Conservation (phyloP, 1,140 invertebrate species). For the Eurytemora carolleeae region DNA sequence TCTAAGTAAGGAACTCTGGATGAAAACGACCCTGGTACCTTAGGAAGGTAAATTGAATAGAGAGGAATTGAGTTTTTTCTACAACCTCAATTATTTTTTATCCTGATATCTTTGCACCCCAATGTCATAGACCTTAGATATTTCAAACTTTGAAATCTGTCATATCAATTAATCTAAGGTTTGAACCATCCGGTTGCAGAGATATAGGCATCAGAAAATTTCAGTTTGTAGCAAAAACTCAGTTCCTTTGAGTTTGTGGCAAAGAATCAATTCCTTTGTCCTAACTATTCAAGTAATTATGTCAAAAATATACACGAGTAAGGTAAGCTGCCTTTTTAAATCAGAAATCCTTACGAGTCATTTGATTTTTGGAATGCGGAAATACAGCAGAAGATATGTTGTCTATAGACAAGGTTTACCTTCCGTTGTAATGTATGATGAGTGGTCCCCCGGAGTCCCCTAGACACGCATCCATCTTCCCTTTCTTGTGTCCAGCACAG, state of each 20-base stretch:
- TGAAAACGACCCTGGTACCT: too few relatives aligned
- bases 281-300: not conserved
- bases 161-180: too few relatives aligned
- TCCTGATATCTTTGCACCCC: too few relatives aligned
- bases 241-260: not conserved
- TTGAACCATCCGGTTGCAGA: too few relatives aligned
- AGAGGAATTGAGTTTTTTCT: too few relatives aligned
- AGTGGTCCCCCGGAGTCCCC: conserved; percentile 63
- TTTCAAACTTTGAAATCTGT: too few relatives aligned
- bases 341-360: not conserved
- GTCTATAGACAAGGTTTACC: conserved; percentile 19
- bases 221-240: too few relatives aligned
- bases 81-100: too few relatives aligned
- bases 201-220: too few relatives aligned
- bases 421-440: conserved; percentile 39
- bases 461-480: conserved; percentile 56
- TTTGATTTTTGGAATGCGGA: not conserved
- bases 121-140: too few relatives aligned
- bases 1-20: too few relatives aligned
- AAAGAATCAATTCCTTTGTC: not conserved
- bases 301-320: not conserved
- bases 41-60: too few relatives aligned
- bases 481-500: conserved; percentile 58
- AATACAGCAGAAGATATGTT: not conserved
- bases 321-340: not conserved